A percentile compares a stretch with the other conserved stretches of the same genome.
phyloP scores from a whole-genome alignment of 2,113 vertebrate species.

The Pteruthius melanotis region DNA sequence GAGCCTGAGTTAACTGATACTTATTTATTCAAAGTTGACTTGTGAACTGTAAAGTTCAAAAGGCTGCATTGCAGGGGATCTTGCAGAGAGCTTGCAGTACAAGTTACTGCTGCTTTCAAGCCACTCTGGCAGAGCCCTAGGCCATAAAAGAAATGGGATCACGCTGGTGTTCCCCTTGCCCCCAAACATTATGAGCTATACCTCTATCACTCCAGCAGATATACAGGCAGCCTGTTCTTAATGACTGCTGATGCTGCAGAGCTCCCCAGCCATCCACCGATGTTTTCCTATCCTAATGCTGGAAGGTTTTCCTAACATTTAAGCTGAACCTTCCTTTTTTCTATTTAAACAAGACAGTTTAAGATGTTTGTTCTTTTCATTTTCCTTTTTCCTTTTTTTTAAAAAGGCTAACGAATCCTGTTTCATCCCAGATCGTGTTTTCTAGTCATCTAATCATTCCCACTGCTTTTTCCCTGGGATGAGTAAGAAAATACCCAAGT shows the following conservation, averaged over 20 bases:
- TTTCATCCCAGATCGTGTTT: neutral
- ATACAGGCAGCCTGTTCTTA: neutral
- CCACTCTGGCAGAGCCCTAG: neutral
- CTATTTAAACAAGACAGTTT: neutral
- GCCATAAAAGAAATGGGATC: neutral
- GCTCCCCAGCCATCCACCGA: accelerated
- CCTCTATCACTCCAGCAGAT: neutral
- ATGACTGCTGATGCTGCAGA: neutral
- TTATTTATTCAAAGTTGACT: neutral
- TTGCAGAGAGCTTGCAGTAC: neutral
- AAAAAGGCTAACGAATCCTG: neutral
- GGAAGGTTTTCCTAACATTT: neutral
- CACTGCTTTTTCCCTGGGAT: neutral
- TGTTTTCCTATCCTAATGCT: neutral
- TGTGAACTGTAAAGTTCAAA: neutral
- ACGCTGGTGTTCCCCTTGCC: neutral
- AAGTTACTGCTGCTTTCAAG: neutral
- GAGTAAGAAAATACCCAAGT: neutral
- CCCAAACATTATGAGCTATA: neutral
- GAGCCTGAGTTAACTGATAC: neutral
- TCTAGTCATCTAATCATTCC: neutral
- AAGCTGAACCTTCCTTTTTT: neutral
- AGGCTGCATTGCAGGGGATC: neutral
- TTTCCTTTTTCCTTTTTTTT: neutral
- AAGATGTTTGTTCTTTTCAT: neutral